Evolutionary conservation across 2,797 vertebrate species (phyloP).

Genomic region (Sparus aurata): DNA sequence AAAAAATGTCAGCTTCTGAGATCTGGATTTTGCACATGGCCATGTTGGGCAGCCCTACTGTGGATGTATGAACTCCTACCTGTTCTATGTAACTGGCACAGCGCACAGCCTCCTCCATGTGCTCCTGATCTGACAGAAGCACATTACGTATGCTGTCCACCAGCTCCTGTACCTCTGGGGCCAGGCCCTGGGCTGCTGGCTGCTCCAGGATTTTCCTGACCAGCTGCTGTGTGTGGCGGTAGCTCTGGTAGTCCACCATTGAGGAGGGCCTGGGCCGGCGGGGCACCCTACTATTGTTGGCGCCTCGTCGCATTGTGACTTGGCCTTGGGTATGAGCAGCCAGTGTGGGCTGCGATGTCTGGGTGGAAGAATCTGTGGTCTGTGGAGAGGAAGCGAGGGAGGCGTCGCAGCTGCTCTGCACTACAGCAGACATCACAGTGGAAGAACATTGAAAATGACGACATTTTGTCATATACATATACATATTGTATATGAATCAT

Average conservation of each 20-base stretch:
- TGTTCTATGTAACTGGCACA: constrained; percentile 90
- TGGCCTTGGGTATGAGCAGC: constrained; percentile 36
- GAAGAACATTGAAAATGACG: not conserved
- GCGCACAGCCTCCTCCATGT: constrained; percentile 90
- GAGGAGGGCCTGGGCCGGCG: constrained; percentile 83
- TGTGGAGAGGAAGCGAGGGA: constrained; percentile 66
- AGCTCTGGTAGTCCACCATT: constrained; percentile 89
- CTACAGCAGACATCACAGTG: constrained; percentile 36
- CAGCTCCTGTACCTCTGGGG: constrained; percentile 87
- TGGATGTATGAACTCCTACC: constrained; percentile 25
- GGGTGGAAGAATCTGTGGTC: constrained; percentile 76
- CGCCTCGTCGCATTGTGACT: constrained; percentile 51
- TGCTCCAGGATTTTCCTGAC: constrained; percentile 88
- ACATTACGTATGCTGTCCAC: constrained; percentile 89
- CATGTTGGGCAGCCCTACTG: no score
- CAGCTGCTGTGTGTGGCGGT: constrained; percentile 87
- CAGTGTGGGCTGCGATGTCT: constrained; percentile 61
- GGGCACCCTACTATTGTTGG: constrained; percentile 28
- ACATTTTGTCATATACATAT: no score
- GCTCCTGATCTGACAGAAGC: constrained; percentile 89
- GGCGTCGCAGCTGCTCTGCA: constrained; percentile 82
- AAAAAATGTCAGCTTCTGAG: no score
- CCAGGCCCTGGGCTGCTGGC: constrained; percentile 84
- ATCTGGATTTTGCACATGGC: no score
- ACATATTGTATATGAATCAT: no score